Conservation (phyloP, 2,797 vertebrate species). For the Triplophysa yarkandensis region DNA sequence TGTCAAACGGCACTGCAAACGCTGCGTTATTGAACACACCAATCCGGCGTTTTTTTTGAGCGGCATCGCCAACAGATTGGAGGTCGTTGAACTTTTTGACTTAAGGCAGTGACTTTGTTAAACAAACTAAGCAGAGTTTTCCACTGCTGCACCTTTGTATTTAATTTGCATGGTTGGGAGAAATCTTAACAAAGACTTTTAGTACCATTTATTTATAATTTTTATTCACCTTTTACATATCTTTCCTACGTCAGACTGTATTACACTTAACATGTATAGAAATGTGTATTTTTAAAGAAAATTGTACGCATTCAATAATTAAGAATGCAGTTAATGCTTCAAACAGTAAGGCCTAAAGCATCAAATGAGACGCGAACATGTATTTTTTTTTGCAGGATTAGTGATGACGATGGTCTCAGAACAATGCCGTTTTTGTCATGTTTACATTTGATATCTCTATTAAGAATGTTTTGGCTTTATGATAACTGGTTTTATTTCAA, state of each 20-base stretch:
- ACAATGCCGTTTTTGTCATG: constrained; percentile 8
- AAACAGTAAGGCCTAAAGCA: neutral
- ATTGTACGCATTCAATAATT: constrained; percentile 24
- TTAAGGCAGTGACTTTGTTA: constrained; percentile 13
- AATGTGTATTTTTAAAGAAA: neutral
- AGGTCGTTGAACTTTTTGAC: constrained; percentile 18
- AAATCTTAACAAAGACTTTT: constrained; percentile 44
- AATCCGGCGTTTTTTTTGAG: constrained; percentile 87
- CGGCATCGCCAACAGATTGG: neutral
- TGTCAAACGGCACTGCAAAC: constrained; percentile 87
- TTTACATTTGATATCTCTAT: constrained; percentile 45
- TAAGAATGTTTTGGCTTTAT: constrained; percentile 38
- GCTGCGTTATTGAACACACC: constrained; percentile 88
- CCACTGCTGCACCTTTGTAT: constrained; percentile 44
- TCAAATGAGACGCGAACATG: constrained; percentile 29
- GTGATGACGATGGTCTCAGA: constrained; percentile 3
- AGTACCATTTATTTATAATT: constrained; percentile 51
- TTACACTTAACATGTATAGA: constrained; percentile 31
- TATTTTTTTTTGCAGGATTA: too few species aligned
- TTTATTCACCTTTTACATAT: constrained; percentile 34
- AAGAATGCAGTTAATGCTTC: constrained; percentile 14
- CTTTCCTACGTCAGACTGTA: constrained; percentile 31
- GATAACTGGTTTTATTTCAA: constrained; percentile 27
- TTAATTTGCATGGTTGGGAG: constrained; percentile 44
- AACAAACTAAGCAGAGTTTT: constrained; percentile 5